A percentile compares a stretch with the other conserved stretches of the same genome.
Conservation (phyloP, 2,797 vertebrate genomes). For the Percopsis omiscomaycus region DNA sequence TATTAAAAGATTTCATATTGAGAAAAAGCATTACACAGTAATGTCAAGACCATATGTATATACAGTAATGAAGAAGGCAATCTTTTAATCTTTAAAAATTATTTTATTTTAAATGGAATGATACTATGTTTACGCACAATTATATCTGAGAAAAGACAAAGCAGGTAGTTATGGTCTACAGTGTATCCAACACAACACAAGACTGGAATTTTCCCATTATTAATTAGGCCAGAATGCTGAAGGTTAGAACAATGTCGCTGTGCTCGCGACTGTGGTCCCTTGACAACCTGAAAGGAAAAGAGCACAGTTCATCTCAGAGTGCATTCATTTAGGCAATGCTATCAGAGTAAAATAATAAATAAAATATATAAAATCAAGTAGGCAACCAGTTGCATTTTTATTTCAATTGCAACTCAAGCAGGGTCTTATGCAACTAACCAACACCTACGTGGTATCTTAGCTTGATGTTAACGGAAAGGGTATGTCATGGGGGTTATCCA, state of each 20-base stretch:
- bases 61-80: background rate
- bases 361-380: background rate
- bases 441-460: no score
- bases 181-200: conserved; percentile 14
- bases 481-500: no score
- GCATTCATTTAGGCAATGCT: conserved; percentile 25
- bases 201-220: conserved; percentile 48
- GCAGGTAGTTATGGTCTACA: conserved; percentile 11
- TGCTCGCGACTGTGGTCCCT: conserved; percentile 58
- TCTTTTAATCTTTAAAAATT: conserved; percentile 31
- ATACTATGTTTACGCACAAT: conserved; percentile 32
- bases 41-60: background rate
- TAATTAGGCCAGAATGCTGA: conserved; percentile 12
- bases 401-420: background rate
- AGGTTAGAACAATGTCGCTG: conserved; percentile 42
- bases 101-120: conserved; percentile 76
- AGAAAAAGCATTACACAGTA: no score
- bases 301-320: conserved; percentile 20
- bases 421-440: no score
- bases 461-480: no score
- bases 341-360: background rate
- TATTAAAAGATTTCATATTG: background rate
- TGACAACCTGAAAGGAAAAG: conserved; percentile 47
- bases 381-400: background rate
- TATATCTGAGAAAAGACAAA: conserved; percentile 27